phyloP scores from a whole-genome alignment of 2,888 invertebrate species.

The Elmis aenea region DNA sequence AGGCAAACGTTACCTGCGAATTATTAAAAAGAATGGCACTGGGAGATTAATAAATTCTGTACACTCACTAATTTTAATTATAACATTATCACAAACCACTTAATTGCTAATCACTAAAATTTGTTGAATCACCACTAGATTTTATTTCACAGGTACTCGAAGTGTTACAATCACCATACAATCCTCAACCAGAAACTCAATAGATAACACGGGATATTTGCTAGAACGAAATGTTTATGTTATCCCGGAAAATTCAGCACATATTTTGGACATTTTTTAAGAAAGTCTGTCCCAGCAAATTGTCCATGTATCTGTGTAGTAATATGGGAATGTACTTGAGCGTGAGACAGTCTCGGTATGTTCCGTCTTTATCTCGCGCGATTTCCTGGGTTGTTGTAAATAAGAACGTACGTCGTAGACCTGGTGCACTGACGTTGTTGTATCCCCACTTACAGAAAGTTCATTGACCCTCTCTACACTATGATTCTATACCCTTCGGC shows the following conservation, averaged over 20 bases:
- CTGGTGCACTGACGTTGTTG: constrained; percentile 38
- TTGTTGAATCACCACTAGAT: too few relatives aligned
- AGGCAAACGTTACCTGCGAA: too few relatives aligned
- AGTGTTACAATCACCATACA: too few relatives aligned
- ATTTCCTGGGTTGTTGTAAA: constrained; percentile 16
- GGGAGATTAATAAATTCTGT: too few relatives aligned
- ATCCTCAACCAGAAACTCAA: too few relatives aligned
- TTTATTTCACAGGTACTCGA: constrained; percentile 9
- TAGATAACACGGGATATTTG: too few relatives aligned
- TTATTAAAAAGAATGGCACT: too few relatives aligned
- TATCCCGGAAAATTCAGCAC: constrained; percentile 29
- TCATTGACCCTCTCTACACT: constrained; percentile 42
- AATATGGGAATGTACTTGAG: constrained; percentile 39
- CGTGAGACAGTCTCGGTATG: constrained; percentile 12
- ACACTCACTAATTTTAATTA: too few relatives aligned
- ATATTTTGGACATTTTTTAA: constrained; percentile 45
- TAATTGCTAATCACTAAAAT: too few relatives aligned
- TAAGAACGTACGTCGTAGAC: constrained; percentile 39
- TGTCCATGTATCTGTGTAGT: constrained; percentile 45
- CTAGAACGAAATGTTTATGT: constrained; percentile 13
- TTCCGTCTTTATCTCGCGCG: constrained; percentile 29
- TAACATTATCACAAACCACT: too few relatives aligned
- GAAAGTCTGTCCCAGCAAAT: constrained; percentile 44
- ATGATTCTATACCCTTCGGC: constrained; percentile 33
- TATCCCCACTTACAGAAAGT: constrained; percentile 41